Percentiles rank a stretch among this genome's conserved stretches.
These are phyloP conservation scores for Dasyurus viverrinus DNA, from an alignment of 2,113 vertebrate species.

Conservation along the genomic window DNA sequence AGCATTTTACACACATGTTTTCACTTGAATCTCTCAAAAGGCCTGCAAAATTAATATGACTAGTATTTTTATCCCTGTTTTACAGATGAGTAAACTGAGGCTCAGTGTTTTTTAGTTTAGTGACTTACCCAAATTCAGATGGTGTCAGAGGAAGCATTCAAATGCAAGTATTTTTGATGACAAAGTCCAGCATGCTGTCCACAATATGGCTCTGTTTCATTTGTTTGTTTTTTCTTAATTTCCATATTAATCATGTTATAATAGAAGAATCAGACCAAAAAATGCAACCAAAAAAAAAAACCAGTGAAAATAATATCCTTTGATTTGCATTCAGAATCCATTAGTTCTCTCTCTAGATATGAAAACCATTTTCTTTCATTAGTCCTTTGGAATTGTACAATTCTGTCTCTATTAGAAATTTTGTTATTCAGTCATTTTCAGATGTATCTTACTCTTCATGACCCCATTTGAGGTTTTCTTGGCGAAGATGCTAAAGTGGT, in stretches of 20 bases:
- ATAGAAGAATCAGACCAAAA: neutral
- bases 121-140: neutral
- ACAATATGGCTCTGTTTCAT: neutral
- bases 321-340: neutral
- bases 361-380: neutral
- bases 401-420: neutral
- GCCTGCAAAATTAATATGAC: neutral
- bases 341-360: neutral
- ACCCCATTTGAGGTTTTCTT: neutral
- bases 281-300: neutral
- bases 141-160: neutral
- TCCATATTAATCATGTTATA: neutral
- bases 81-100: neutral
- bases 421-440: neutral
- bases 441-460: neutral
- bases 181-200: neutral
- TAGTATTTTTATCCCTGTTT: neutral
- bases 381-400: neutral
- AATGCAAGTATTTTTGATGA: neutral
- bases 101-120: neutral
- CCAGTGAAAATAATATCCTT: neutral
- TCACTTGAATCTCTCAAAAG: neutral
- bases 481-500: neutral
- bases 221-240: neutral
- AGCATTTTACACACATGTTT: neutral